phyloP scores from a whole-genome alignment of 2,888 invertebrate species.

The Tupiocoris notatus region DNA sequence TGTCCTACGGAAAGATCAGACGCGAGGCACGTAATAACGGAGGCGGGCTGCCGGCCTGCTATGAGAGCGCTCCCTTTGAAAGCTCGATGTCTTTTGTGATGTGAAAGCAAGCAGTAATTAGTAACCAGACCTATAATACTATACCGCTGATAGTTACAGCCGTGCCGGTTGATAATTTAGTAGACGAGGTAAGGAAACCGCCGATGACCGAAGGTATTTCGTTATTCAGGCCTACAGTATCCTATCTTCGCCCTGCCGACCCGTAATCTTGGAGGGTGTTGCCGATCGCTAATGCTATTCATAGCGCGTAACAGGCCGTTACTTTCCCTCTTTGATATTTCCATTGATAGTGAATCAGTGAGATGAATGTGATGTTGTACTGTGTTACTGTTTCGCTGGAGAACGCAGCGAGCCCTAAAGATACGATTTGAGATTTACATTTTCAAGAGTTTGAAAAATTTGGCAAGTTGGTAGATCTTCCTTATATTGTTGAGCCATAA shows the following conservation, averaged over 20 bases:
- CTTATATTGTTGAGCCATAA: too few relatives aligned
- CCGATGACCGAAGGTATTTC: not conserved
- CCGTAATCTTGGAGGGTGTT: not conserved
- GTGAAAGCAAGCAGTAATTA: not conserved
- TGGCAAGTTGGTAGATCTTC: too few relatives aligned
- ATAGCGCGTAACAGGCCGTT: not conserved
- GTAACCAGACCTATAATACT: not conserved
- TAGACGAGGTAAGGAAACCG: not conserved
- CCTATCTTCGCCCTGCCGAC: not conserved
- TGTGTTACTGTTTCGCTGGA: too few relatives aligned
- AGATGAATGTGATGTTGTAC: too few relatives aligned
- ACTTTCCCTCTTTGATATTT: not conserved
- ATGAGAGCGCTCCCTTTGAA: not conserved
- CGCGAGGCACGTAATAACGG: not conserved
- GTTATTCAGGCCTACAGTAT: not conserved
- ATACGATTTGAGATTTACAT: too few relatives aligned
- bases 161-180: not conserved
- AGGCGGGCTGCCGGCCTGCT: not conserved
- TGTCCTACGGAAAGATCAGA: constrained; percentile 1
- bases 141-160: not conserved
- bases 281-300: not conserved
- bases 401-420: too few relatives aligned
- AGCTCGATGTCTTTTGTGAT: not conserved
- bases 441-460: too few relatives aligned
- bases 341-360: not conserved